These are phyloP conservation scores for Chrysotoxum bicinctum DNA, from an alignment of 2,888 invertebrate genomes.

Conservation along the genomic window DNA sequence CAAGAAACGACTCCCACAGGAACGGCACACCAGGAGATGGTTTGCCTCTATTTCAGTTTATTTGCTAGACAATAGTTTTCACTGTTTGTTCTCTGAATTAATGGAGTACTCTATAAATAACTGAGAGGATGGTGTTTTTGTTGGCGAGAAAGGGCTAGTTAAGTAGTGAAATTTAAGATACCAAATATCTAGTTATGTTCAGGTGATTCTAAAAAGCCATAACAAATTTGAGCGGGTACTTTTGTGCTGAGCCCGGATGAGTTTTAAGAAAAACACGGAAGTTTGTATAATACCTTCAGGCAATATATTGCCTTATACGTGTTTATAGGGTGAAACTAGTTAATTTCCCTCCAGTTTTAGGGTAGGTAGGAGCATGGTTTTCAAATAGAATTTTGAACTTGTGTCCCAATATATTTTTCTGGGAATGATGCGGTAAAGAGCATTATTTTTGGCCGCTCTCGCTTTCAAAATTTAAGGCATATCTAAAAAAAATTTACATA, in stretches of 20 bases:
- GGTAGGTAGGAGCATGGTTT: no score
- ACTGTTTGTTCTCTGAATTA: conserved; percentile 53
- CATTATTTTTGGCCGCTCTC: no score
- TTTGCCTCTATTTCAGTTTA: conserved; percentile 22
- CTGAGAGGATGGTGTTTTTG: not conserved
- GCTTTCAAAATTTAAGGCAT: no score
- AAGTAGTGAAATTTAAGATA: conserved; percentile 18
- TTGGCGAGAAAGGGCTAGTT: conserved; percentile 7
- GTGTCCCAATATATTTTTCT: no score
- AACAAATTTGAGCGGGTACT: conserved; percentile 8
- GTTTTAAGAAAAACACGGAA: not conserved
- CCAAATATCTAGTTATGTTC: conserved; percentile 4
- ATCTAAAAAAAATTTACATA: no score
- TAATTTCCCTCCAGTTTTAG: no score
- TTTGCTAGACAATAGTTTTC: conserved; percentile 59
- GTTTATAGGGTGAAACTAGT: no score
- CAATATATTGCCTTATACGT: no score
- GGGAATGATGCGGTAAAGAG: no score
- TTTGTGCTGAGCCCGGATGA: not conserved
- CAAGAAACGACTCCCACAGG: conserved; percentile 58
- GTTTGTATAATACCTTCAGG: no score
- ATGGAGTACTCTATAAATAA: conserved; percentile 15
- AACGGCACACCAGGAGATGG: conserved; percentile 2
- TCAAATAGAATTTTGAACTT: no score
- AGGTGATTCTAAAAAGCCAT: conserved; percentile 23